These are phyloP conservation scores for Paguma larvata DNA, from an alignment of 2,797 vertebrate genomes.

Conservation along the genomic window DNA sequence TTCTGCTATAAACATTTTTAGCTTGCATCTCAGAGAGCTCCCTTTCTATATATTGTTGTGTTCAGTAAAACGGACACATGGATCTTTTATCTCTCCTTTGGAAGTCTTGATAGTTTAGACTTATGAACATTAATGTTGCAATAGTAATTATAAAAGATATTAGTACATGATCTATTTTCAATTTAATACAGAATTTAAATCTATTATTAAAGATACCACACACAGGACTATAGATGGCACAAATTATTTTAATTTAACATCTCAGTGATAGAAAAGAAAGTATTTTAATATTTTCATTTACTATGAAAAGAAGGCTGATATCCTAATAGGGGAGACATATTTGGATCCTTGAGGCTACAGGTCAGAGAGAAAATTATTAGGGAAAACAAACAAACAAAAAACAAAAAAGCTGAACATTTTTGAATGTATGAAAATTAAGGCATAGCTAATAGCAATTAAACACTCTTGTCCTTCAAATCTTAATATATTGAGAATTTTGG, in stretches of 20 bases:
- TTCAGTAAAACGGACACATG: background rate
- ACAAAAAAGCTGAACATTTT: background rate
- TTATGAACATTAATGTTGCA: background rate
- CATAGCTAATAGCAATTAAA: background rate
- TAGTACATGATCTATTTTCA: background rate
- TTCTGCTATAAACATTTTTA: background rate
- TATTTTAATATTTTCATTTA: background rate
- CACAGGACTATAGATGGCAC: background rate
- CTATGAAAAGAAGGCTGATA: background rate
- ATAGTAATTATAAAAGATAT: background rate
- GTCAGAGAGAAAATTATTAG: background rate
- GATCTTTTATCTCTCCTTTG: background rate
- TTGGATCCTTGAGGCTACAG: background rate
- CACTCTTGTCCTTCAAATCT: background rate
- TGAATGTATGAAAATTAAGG: background rate
- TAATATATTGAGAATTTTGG: background rate
- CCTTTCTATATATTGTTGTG: background rate
- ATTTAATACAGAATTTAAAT: background rate
- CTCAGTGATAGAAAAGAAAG: background rate
- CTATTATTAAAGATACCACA: background rate
- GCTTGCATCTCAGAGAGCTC: background rate
- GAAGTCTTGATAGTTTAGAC: background rate
- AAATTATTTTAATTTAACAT: background rate
- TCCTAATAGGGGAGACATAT: background rate
- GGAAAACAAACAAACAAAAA: background rate